Evolutionary conservation across 2,113 vertebrate genomes (phyloP).

Genomic region (Thinocorus orbignyianus): DNA sequence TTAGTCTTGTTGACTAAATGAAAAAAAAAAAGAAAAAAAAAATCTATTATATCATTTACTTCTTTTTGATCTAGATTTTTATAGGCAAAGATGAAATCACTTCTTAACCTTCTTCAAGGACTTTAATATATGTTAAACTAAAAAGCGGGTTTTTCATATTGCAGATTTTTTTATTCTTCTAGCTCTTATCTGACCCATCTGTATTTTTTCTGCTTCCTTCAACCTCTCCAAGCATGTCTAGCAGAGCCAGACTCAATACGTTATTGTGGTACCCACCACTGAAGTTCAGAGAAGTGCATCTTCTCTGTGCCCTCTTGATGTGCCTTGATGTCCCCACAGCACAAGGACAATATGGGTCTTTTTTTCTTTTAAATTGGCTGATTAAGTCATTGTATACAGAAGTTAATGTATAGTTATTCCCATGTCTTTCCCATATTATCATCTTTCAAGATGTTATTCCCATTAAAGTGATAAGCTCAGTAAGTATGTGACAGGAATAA

Average conservation of each 20-base stretch:
- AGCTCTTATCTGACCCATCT: background rate
- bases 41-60: background rate
- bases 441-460: background rate
- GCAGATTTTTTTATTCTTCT: background rate
- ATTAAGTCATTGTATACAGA: background rate
- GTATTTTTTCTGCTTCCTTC: background rate
- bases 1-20: background rate
- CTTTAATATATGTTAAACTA: background rate
- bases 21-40: background rate
- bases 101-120: background rate
- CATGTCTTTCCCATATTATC: background rate
- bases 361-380: background rate
- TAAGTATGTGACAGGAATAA: background rate
- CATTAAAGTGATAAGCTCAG: background rate
- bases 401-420: background rate
- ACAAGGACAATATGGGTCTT: background rate
- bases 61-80: background rate
- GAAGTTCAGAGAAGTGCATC: background rate
- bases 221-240: background rate
- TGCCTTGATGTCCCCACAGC: background rate
- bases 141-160: background rate
- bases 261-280: background rate
- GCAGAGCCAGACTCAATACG: background rate
- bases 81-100: background rate
- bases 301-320: background rate